Evolutionary conservation across 2,113 vertebrate genomes (phyloP).

Genomic region (Phylloscopus trochilus): DNA sequence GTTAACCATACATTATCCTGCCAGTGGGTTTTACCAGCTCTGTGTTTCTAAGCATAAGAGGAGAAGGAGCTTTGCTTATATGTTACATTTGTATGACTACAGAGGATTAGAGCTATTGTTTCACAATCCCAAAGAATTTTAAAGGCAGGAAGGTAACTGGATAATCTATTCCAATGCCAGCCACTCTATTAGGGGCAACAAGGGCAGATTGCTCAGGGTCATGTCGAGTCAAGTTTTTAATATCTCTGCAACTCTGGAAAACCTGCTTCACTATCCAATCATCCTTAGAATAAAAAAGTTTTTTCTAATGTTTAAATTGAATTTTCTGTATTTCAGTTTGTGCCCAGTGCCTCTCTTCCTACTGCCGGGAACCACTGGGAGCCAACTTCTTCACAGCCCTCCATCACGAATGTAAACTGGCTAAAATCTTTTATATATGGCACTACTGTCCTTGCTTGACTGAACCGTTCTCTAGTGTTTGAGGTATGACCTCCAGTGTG

Average conservation of each 20-base stretch:
- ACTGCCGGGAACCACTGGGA: background rate
- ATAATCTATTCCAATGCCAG: background rate
- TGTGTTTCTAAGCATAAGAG: background rate
- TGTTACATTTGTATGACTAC: background rate
- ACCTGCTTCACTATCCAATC: background rate
- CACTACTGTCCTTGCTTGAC: background rate
- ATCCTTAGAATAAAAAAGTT: background rate
- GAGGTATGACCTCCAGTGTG: background rate
- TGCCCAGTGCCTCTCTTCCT: background rate
- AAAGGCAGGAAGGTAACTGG: background rate
- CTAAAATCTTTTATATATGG: background rate
- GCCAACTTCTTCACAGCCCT: background rate
- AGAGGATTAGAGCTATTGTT: background rate
- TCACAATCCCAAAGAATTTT: background rate
- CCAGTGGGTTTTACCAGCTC: background rate
- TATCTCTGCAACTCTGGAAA: background rate
- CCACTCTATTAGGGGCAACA: background rate
- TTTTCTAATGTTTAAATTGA: background rate
- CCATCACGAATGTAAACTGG: background rate
- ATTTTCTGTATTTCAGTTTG: background rate
- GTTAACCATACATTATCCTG: background rate
- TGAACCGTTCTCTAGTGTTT: background rate
- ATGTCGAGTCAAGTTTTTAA: background rate
- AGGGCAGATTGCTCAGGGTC: background rate
- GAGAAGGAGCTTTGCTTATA: background rate